Conservation (phyloP, 1,140 invertebrate species). For the Ips nitidus region DNA sequence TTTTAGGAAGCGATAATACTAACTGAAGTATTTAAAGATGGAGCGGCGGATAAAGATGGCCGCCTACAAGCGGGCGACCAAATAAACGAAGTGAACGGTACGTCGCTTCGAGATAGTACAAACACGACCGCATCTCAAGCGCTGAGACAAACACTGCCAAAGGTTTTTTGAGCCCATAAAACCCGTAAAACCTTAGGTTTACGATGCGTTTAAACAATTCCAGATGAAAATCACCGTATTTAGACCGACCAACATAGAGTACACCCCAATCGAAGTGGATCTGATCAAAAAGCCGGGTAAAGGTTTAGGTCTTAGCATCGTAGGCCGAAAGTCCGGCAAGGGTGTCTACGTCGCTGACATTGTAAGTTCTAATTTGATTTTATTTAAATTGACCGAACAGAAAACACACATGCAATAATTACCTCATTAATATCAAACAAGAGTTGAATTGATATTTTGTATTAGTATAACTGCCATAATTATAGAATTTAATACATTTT, state of each 20-base stretch:
- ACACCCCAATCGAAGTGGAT: slow-evolving; percentile 86
- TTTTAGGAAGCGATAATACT: slow-evolving; percentile 84
- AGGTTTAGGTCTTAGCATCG: slow-evolving; percentile 88
- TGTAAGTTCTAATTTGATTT: slow-evolving; percentile 63
- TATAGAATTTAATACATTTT: too few relatives aligned
- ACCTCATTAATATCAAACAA: too few relatives aligned
- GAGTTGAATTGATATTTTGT: too few relatives aligned
- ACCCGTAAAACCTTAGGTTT: neutral
- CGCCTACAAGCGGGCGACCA: slow-evolving; percentile 90
- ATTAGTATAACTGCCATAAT: too few relatives aligned
- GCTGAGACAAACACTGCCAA: slow-evolving; percentile 71
- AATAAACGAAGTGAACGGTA: slow-evolving; percentile 84
- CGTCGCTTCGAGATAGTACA: slow-evolving; percentile 69
- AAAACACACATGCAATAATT: neutral
- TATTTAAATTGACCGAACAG: neutral
- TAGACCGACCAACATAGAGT: slow-evolving; percentile 80
- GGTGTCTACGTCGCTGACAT: slow-evolving; percentile 95
- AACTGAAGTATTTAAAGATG: slow-evolving; percentile 89
- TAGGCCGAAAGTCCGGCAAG: slow-evolving; percentile 81
- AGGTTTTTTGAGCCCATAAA: slow-evolving; percentile 53
- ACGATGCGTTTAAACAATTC: neutral
- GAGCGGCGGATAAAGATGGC: slow-evolving; percentile 89
- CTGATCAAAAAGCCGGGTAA: slow-evolving; percentile 89
- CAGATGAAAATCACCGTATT: slow-evolving; percentile 88
- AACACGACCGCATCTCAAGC: slow-evolving; percentile 60